Percentiles rank a stretch among this genome's conserved stretches.
phyloP scores from a whole-genome alignment of 2,888 invertebrate species.

The Rotaria magnacalcarata region DNA sequence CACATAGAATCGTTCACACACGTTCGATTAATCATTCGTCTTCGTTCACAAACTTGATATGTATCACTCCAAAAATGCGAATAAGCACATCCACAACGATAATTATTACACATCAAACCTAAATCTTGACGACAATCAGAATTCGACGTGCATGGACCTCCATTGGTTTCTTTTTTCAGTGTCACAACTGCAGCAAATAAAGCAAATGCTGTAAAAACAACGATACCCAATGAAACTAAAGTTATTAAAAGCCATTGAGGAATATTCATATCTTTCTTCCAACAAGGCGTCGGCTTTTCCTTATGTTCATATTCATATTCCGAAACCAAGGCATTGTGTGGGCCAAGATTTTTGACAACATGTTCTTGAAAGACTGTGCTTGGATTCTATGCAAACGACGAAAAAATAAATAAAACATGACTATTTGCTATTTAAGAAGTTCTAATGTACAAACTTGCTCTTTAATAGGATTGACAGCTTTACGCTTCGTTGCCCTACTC shows the following conservation, averaged over 20 bases:
- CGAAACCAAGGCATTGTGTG: not conserved
- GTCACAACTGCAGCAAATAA: not conserved
- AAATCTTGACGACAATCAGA: slow-evolving; percentile 16
- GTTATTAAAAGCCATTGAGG: slow-evolving; percentile 9
- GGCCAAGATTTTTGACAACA: not conserved
- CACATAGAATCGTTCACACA: not conserved
- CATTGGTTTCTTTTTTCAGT: not conserved
- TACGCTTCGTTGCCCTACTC: not conserved
- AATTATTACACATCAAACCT: slow-evolving; percentile 24
- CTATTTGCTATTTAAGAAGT: too few species aligned
- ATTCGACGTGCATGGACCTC: not conserved
- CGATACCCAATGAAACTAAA: not conserved
- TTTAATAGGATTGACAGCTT: not conserved
- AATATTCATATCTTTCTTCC: not conserved
- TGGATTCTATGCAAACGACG: not conserved
- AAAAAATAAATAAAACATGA: too few species aligned
- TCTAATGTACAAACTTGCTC: not conserved
- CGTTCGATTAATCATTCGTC: slow-evolving; percentile 29
- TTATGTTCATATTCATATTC: not conserved
- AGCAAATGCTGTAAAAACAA: not conserved
- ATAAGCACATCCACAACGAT: slow-evolving; percentile 32
- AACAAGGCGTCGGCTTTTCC: not conserved
- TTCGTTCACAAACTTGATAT: slow-evolving; percentile 1
- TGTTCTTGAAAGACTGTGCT: not conserved
- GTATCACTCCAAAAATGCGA: slow-evolving; percentile 21